These are phyloP conservation scores for Amiota mariae DNA, from an alignment of 2,888 invertebrate genomes.

Conservation along the genomic window DNA sequence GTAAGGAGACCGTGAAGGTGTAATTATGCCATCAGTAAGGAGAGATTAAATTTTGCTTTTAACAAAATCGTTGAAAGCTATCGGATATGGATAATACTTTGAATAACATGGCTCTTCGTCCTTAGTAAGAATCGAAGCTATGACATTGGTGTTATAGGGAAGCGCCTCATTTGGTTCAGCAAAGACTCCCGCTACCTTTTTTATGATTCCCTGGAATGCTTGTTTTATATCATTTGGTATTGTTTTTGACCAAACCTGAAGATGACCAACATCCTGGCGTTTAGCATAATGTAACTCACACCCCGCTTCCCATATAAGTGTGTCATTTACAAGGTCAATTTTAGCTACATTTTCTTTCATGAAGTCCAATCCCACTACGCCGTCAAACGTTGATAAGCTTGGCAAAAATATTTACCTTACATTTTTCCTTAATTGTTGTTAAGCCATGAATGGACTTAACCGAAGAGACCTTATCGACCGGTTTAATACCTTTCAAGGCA, in stretches of 20 bases:
- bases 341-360: too few relatives aligned
- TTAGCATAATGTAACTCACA: constrained; percentile 27
- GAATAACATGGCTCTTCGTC: constrained; percentile 40
- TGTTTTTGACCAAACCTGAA: not conserved
- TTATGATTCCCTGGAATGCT: not conserved
- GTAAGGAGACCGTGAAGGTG: not conserved
- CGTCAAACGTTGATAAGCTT: constrained; percentile 29
- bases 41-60: constrained; percentile 31
- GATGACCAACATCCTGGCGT: constrained; percentile 4
- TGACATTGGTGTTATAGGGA: constrained; percentile 26
- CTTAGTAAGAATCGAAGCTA: constrained; percentile 17
- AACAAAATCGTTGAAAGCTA: constrained; percentile 31
- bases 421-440: too few relatives aligned
- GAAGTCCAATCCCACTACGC: constrained; percentile 42
- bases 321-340: too few relatives aligned
- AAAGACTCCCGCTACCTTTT: too few relatives aligned
- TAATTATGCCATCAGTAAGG: not conserved
- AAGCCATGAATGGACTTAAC: constrained; percentile 30
- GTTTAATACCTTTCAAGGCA: constrained; percentile 24
- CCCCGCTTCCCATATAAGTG: constrained; percentile 31
- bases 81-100: constrained; percentile 32
- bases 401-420: not conserved
- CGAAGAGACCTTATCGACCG: constrained; percentile 19
- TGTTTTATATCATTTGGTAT: not conserved
- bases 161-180: too few relatives aligned